These are phyloP conservation scores for Volucella zonaria DNA, from an alignment of 2,888 invertebrate genomes.

Conservation along the genomic window DNA sequence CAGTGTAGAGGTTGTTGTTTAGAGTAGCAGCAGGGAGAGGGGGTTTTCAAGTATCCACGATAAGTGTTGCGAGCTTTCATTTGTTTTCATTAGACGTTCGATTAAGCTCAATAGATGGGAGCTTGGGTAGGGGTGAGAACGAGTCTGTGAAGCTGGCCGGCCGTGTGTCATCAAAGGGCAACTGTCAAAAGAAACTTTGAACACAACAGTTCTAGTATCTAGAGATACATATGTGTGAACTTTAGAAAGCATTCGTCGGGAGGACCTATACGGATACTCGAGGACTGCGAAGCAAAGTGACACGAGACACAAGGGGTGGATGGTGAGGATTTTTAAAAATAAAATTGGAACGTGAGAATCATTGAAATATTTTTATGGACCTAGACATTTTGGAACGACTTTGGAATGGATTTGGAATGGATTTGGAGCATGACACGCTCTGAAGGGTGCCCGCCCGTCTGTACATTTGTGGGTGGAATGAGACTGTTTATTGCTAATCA, in stretches of 20 bases:
- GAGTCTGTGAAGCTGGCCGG: constrained; percentile 17
- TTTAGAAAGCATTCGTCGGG: not conserved
- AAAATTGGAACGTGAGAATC: constrained; percentile 43
- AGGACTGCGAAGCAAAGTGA: not conserved
- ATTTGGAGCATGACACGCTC: not conserved
- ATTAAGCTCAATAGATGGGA: constrained; percentile 21
- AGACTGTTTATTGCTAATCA: constrained; percentile 50
- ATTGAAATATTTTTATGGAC: constrained; percentile 3
- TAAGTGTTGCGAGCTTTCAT: constrained; percentile 53
- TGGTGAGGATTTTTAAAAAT: constrained; percentile 40
- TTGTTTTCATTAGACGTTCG: constrained; percentile 43
- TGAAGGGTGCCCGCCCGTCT: constrained; percentile 18
- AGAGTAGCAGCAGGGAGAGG: constrained; percentile 9
- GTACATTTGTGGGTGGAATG: constrained; percentile 40
- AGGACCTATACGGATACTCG: not conserved
- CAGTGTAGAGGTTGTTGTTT: constrained; percentile 21
- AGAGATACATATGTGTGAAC: constrained; percentile 24
- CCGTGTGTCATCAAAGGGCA: constrained; percentile 54
- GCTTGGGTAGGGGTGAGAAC: not conserved
- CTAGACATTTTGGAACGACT: not conserved
- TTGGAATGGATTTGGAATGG: not conserved
- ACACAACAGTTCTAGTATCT: constrained; percentile 14
- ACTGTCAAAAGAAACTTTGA: constrained; percentile 55
- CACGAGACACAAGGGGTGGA: constrained; percentile 11
- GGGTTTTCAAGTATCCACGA: constrained; percentile 32